Percentiles rank a stretch among this genome's conserved stretches.
Conservation (phyloP, 2,113 vertebrate species). For the Gopherus evgoodei region DNA sequence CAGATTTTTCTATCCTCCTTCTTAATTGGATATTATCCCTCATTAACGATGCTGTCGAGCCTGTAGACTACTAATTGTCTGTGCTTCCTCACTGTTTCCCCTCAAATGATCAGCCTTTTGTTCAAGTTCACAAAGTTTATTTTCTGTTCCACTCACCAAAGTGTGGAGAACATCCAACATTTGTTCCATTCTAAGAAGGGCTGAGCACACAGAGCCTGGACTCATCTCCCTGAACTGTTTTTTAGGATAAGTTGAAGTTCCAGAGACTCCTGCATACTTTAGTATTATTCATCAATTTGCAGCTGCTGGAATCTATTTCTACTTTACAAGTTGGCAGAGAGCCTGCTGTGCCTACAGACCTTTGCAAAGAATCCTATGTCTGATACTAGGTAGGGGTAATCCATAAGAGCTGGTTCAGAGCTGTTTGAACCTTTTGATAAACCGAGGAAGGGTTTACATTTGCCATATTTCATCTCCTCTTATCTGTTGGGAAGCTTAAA, state of each 20-base stretch:
- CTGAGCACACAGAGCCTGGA: constrained; percentile 17
- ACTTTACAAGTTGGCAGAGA: not conserved
- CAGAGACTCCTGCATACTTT: not conserved
- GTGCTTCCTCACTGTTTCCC: constrained; percentile 45
- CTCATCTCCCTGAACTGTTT: constrained; percentile 18
- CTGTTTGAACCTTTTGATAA: not conserved
- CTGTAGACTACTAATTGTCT: constrained; percentile 67
- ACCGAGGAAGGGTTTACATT: not conserved
- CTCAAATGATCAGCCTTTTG: constrained; percentile 66
- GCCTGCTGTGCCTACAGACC: accelerated
- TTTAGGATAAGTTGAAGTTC: constrained; percentile 11
- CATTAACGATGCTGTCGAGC: constrained; percentile 67
- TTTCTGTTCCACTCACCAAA: constrained; percentile 61
- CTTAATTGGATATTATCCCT: constrained; percentile 67
- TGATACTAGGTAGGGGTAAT: not conserved
- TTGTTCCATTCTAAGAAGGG: constrained; percentile 27
- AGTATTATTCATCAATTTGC: not conserved
- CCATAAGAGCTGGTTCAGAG: not conserved
- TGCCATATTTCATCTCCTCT: not conserved
- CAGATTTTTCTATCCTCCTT: constrained; percentile 62
- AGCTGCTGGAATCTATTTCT: accelerated
- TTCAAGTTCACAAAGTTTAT: constrained; percentile 67
- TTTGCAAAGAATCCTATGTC: not conserved
- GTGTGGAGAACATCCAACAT: constrained; percentile 21
- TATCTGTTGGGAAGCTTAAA: constrained; percentile 8